Evolutionary conservation across 2,888 invertebrate genomes (phyloP).

Genomic region (Opisthograptis luteolata): DNA sequence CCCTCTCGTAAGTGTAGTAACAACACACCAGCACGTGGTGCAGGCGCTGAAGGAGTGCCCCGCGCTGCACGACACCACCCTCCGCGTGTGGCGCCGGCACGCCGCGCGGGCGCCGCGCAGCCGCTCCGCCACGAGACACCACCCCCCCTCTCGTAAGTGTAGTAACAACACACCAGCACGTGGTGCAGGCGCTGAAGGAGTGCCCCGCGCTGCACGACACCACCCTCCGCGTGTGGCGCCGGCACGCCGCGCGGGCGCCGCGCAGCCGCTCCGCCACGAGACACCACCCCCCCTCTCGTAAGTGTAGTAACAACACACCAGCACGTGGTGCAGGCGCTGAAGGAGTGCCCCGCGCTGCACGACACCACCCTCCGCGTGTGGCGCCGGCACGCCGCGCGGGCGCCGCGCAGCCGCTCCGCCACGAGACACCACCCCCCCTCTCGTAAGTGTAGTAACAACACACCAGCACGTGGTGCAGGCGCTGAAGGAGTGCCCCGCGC

Average conservation of each 20-base stretch:
- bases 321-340: slow-evolving; percentile 84
- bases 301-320: slow-evolving; percentile 21
- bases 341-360: slow-evolving; percentile 94
- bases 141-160: slow-evolving; percentile 45
- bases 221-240: slow-evolving; percentile 94
- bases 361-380: slow-evolving; percentile 96
- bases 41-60: slow-evolving; percentile 94
- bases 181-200: slow-evolving; percentile 88
- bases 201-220: slow-evolving; percentile 96
- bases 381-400: slow-evolving; percentile 85
- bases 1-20: slow-evolving; percentile 38
- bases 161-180: neutral
- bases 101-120: slow-evolving; percentile 67
- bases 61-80: slow-evolving; percentile 92
- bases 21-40: neutral
- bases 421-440: slow-evolving; percentile 56
- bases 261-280: slow-evolving; percentile 69
- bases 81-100: slow-evolving; percentile 94
- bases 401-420: slow-evolving; percentile 69
- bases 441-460: slow-evolving; percentile 20
- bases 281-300: slow-evolving; percentile 45
- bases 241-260: slow-evolving; percentile 79
- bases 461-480: neutral
- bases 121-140: slow-evolving; percentile 65
- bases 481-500: no score